These are phyloP conservation scores for Acrobasis repandana DNA, from an alignment of 2,888 invertebrate species.

Conservation along the genomic window DNA sequence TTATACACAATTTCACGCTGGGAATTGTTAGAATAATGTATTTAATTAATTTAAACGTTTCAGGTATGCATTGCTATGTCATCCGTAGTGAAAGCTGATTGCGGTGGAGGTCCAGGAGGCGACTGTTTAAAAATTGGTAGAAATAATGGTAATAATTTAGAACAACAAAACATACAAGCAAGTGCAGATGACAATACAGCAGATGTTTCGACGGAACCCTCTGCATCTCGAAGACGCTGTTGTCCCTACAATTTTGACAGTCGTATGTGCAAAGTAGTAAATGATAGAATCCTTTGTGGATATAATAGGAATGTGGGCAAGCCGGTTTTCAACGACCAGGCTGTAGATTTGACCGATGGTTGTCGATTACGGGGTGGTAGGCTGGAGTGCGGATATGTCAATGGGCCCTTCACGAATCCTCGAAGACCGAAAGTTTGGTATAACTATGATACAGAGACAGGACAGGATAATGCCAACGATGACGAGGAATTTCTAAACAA, in stretches of 20 bases:
- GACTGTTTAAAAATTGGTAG: background rate
- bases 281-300: slow-evolving; percentile 63
- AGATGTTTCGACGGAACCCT: background rate
- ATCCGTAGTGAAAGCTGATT: slow-evolving; percentile 32
- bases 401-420: slow-evolving; percentile 49
- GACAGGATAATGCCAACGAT: slow-evolving; percentile 8
- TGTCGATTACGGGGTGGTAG: slow-evolving; percentile 61
- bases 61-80: slow-evolving; percentile 43
- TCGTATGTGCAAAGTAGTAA: slow-evolving; percentile 51
- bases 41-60: slow-evolving; percentile 24
- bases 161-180: background rate
- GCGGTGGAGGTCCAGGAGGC: slow-evolving; percentile 20
- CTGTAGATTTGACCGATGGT: slow-evolving; percentile 44
- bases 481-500: slow-evolving; percentile 16
- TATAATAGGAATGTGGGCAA: slow-evolving; percentile 56
- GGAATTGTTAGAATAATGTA: background rate
- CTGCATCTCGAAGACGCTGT: slow-evolving; percentile 44
- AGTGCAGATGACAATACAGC: background rate
- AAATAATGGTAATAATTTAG: background rate
- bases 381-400: slow-evolving; percentile 64
- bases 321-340: slow-evolving; percentile 35
- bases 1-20: too few relatives aligned
- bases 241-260: slow-evolving; percentile 67
- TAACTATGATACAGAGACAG: slow-evolving; percentile 15
- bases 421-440: slow-evolving; percentile 42